These are phyloP conservation scores for Pachycephala philippinensis DNA, from an alignment of 2,113 vertebrate species.

Conservation along the genomic window DNA sequence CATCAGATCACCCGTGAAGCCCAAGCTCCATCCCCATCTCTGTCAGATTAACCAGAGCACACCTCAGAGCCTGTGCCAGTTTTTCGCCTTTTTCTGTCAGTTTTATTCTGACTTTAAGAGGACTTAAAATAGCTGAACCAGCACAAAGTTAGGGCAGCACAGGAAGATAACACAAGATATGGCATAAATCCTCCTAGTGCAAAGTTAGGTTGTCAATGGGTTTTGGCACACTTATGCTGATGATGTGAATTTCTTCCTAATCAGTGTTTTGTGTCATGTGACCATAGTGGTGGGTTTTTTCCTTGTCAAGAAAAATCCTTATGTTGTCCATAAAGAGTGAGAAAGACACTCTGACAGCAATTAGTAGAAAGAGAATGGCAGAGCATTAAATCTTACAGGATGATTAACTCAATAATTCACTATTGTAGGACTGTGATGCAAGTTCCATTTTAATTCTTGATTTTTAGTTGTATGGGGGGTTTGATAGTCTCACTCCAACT, in stretches of 20 bases:
- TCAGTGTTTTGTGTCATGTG: not conserved
- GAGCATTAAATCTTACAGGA: not conserved
- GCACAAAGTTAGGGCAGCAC: not conserved
- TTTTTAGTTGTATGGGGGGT: not conserved
- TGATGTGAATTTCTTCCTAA: not conserved
- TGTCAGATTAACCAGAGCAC: not conserved
- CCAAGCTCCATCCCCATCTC: not conserved
- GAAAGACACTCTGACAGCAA: not conserved
- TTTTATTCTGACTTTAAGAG: not conserved
- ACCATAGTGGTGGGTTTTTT: not conserved
- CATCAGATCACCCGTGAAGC: fast-evolving
- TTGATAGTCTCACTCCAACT: not conserved
- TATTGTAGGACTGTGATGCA: not conserved
- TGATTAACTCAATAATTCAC: not conserved
- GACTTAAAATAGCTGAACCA: not conserved
- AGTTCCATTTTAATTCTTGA: not conserved
- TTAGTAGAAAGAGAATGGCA: not conserved
- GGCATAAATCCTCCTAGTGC: not conserved
- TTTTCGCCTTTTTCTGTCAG: not conserved
- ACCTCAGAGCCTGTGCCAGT: not conserved
- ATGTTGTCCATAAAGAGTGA: not conserved
- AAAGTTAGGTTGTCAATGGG: not conserved
- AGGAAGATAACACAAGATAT: not conserved
- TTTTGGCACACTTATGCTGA: not conserved
- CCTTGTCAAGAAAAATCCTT: not conserved